phyloP scores from a whole-genome alignment of 2,888 invertebrate genomes.

The Gastracanthus pulcherrimus region DNA sequence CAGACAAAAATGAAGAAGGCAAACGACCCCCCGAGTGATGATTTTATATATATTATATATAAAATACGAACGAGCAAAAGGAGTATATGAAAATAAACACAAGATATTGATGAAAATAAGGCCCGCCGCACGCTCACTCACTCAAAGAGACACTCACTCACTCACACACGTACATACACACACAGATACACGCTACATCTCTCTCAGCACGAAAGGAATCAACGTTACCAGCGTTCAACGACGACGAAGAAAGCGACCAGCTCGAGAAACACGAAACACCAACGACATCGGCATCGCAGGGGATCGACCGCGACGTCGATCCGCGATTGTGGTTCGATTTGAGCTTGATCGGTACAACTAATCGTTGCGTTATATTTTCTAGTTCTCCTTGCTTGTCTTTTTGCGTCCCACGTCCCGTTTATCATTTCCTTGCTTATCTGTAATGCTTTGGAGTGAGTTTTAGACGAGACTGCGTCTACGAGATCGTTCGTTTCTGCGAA shows the following conservation, averaged over 20 bases:
- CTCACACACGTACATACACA: background rate
- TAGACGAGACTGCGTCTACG: too few species aligned
- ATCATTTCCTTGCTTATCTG: too few species aligned
- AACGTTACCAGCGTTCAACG: background rate
- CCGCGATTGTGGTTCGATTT: background rate
- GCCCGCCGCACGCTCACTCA: constrained; percentile 2
- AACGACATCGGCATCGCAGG: background rate
- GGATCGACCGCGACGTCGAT: background rate
- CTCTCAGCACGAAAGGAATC: constrained; percentile 17
- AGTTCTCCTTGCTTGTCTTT: background rate
- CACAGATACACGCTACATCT: background rate
- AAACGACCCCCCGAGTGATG: constrained; percentile 29
- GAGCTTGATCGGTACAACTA: background rate
- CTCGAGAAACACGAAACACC: background rate
- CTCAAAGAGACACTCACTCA: background rate
- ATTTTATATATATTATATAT: constrained; percentile 7
- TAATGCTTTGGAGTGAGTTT: too few species aligned
- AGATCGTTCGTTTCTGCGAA: too few species aligned
- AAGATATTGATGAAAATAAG: background rate
- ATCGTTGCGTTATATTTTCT: background rate
- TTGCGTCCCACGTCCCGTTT: too few species aligned
- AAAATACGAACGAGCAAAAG: background rate
- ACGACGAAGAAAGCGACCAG: background rate
- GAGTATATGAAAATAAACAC: background rate
- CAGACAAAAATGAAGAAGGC: background rate